Evolutionary conservation across 2,113 vertebrate genomes (phyloP), one percentile per base, ranked within the genome.

Genomic region (Atherinomorus stipes): DNA sequence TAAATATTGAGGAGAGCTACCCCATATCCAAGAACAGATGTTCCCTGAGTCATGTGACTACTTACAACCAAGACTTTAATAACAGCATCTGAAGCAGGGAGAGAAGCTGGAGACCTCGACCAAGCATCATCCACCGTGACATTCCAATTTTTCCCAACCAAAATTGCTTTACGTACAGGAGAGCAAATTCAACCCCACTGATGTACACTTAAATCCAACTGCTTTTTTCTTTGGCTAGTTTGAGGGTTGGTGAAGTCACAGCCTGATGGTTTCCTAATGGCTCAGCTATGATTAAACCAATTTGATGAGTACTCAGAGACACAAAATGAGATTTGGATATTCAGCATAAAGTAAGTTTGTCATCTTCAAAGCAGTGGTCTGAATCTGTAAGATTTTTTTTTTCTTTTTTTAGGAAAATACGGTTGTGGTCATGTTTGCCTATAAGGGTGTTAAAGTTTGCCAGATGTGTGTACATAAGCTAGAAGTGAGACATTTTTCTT

Each of bases 11-110:
- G 50, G 45, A 81, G 54, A 80, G 86, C 67, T 59, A 64, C 26
- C 16, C 21, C 64, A 34, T 25, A 79, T 82, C 74, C 79, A 44
- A n/a, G 26, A 83, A 72, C 88, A 92, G 84, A 90, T 84, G 88
- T 80, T 83, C 62, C 56, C 13, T 49, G 79, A 79, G 71, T 83
- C 72, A 82, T 76, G 59, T 67, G 44, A 47, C 38, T 84, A 78
- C 37, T 65, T 34, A 71, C 23, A 49, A 76, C 59, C 15, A 22
- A 50, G 31, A 77, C 40, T 75, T 67, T 76, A 80, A 85, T 87
- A 69, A 21, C 21, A 19, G 73, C 85, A 83, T 84, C 67, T 78
- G 83, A 85, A 50, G 21, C 38, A 54, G 11, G 44, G 52, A 53
- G 58, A 64, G 16, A 9, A 56, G 52, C 31, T 23, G 34, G 11